Conservation (phyloP, 2,113 vertebrate species). For the Pyxicephalus adspersus region DNA sequence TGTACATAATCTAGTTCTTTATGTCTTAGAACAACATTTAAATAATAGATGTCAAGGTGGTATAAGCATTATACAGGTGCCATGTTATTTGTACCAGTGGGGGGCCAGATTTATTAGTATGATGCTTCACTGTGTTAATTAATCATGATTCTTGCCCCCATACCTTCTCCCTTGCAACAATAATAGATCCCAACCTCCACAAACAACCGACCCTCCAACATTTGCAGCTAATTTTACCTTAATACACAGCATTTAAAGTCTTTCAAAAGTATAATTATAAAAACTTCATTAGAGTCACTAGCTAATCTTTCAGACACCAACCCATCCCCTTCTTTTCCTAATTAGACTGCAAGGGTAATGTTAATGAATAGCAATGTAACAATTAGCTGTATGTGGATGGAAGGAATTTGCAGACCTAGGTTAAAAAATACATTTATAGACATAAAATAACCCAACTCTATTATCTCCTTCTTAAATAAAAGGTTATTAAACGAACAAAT, state of each 20-base stretch:
- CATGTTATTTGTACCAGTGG: neutral
- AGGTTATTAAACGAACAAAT: neutral
- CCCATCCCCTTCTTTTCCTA: conserved; percentile 67
- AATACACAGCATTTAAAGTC: conserved; percentile 72
- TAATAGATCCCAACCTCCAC: conserved; percentile 5
- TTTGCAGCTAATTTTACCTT: conserved; percentile 71
- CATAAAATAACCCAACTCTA: neutral
- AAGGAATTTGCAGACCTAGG: conserved; percentile 27
- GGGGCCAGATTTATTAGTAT: neutral
- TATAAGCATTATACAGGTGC: neutral
- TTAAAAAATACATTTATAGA: conserved; percentile 11
- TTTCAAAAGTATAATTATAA: conserved; percentile 79
- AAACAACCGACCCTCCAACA: conserved; percentile 21
- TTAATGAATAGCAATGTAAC: conserved; percentile 78
- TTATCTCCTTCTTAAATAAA: neutral
- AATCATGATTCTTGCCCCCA: conserved; percentile 12
- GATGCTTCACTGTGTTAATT: conserved; percentile 23
- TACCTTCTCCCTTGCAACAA: neutral
- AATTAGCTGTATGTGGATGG: conserved; percentile 49
- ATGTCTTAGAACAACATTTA: too few species aligned
- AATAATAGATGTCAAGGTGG: neutral
- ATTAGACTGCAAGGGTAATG: conserved; percentile 75
- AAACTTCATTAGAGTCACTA: conserved; percentile 80
- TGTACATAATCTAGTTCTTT: neutral
- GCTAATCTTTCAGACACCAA: conserved; percentile 64